Base-by-base conservation (phyloP, 2,113 vertebrate species). In the Stigmatopora nigra region DNA sequence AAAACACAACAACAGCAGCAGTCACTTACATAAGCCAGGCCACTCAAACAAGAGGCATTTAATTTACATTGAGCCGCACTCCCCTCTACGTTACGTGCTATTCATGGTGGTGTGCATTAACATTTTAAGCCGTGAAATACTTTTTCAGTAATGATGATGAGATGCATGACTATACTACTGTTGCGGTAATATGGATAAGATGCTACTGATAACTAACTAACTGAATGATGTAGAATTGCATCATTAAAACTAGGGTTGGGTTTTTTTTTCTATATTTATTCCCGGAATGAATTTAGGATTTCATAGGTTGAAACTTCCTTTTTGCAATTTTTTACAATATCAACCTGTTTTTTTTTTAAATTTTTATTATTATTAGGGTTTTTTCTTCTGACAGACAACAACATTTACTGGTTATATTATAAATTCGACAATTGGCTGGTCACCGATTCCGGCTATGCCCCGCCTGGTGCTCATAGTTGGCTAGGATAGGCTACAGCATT, bases 21-120 rank as follows among this genome's bases (percentile, higher is more conserved):
- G 59, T 61, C 59, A 61, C 84, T 91, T 89, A 88, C 77, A 82
- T 88, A 89, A 89, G 82, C 74, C 78, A 70, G 77, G 78, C 78
- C 82, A 83, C 86, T 87, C 77, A 86, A 82, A 85, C 71, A 71
- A 83, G 63, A 61, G 71, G 75, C 79, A 78, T 85, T 86, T 84
- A 69, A 88, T 88, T 87, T 84, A 69, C 78, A 77, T 61, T 77
- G 82, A 78, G 76, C 80, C 66, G 68, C 80, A 76, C 19, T 61
- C 59, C 58, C 36, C 58, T 17, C 36, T 15, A 10, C 22, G 70
- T 79, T 76, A 13, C 71, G 75, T 76, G 78, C 78, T 80, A 14
- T 68, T 67, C 60, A 55, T 67, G 76, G 82, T 80, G 78, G 76
- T 72, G 63, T 68, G 61, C 67, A 63, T 65, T 47, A 67, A 69